Base-by-base conservation (phyloP, 2,888 invertebrate genomes). In the Pterostichus madidus region DNA sequence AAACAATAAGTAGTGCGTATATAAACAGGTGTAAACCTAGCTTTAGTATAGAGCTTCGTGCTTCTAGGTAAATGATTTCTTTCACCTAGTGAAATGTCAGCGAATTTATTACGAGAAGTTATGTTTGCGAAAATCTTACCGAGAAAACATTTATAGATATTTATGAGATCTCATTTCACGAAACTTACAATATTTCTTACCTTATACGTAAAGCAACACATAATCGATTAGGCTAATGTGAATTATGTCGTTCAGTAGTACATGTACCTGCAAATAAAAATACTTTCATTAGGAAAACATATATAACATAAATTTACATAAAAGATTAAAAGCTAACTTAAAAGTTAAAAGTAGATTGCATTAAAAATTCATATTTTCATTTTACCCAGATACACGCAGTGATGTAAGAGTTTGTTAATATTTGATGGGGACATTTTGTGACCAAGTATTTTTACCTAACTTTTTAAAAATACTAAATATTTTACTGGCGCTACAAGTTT, bases 111-210 rank as follows among this genome's bases (percentile, higher is more conserved):
- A 39, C 13, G 35, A 64, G 64, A 61, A 64, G 24, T 64, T 64
- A 64, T 64, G 15, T 53, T 53, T 61, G 64, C 39, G 39, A 35
- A 59, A 59, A 59, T 24, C 59, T 59, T 24, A 10, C 61, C 10
- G 2, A 11, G 56, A 10, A 56, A 17, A 17, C 6, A 17, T 71
- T 71, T 35, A 68, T 68, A 35, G 64, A 71, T 44, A 71, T 71
- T 71, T 71, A 71, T 71, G 68, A 71, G 68, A 17, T 71, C 68
- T 71, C 39, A 71, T 71, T 71, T 71, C 68, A 8, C 15, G 15
- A 71, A 44, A 71, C 13, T 13, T 13, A 17, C 13, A 17, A 56
- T 56, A 56, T 56, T 71, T 39, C 68, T 39, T 71, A 71, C 68
- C 68, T 24, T 44, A 71, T 44, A 44, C 15, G 68, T 71, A 44